Base-by-base conservation (phyloP, 2,113 vertebrate genomes). In the Penelope pileata region DNA sequence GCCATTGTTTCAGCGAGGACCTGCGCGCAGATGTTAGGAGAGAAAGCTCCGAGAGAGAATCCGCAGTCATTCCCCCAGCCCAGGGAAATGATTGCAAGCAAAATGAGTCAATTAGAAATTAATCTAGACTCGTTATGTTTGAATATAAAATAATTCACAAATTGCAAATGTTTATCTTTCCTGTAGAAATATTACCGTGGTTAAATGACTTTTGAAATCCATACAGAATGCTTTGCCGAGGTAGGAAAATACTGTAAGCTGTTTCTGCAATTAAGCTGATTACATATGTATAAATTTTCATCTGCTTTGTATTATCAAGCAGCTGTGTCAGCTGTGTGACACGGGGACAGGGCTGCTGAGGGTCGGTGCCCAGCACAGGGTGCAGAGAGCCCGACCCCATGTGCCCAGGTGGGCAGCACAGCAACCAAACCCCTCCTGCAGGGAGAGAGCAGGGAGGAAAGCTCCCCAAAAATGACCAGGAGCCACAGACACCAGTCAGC, bases 251-350 rank as follows among this genome's bases (percentile, higher is more conserved):
- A 23, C 24, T 38, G 78, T 53, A 9, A 82, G 54, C 5, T 3
- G 17, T 51, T 88, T n/a, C 63, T 83, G 89, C 23, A 93, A 94
- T 91, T 92, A 89, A 96, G 23, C 7, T 80, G 80, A 91, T 95
- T 84, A 88, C 76, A 18, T 7, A 1, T 70, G 68, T 83, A 43
- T 58, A 23, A 50, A 14, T 60, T 48, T 68, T 81, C 86, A 80
- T 60, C 94, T 93, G 86, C 64, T 94, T 34, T 34, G 3, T 2
- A 4, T 7, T 27, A 45, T 6, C 29, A 7, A 84, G 86, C 60
- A n/a, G 59, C 29, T 29, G 26, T 74, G 75, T 24, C 91, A 88
- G 70, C 85, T 79, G 45, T 42, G 2, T 1, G 42, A 51, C 62
- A 6, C 21, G 1, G 70, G 56, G 17, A 66, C 22, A n/a, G 36